phyloP scores from a whole-genome alignment of 1,140 invertebrate species.

The Bombus confusus region DNA sequence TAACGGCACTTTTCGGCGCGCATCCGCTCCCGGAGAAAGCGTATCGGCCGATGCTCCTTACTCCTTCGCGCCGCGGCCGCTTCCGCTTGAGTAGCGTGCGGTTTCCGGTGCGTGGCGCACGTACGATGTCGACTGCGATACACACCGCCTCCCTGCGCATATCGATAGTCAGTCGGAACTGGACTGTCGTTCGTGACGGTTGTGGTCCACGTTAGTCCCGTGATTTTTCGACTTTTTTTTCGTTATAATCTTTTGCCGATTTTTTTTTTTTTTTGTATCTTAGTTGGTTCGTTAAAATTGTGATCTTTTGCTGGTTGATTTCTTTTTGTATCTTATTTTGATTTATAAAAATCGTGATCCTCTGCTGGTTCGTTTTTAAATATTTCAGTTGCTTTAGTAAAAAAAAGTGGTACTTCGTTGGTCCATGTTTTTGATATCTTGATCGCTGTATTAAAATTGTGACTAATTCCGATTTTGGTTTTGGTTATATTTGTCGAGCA shows the following conservation, averaged over 20 bases:
- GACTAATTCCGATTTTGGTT: not conserved
- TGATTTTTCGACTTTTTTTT: not conserved
- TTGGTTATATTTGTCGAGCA: not conserved
- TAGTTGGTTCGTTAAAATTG: not conserved
- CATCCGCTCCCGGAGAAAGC: slow-evolving; percentile 68
- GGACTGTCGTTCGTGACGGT: slow-evolving; percentile 55
- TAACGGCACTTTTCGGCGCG: slow-evolving; percentile 52
- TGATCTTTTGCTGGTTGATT: not conserved
- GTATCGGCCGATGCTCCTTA: slow-evolving; percentile 64
- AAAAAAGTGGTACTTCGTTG: too few relatives aligned
- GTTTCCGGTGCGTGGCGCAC: slow-evolving; percentile 74
- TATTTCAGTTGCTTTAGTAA: too few relatives aligned
- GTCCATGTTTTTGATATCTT: not conserved
- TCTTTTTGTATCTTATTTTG: not conserved
- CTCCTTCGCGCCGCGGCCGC: slow-evolving; percentile 67
- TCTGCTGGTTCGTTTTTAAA: not conserved
- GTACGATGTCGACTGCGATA: slow-evolving; percentile 59
- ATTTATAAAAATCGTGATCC: not conserved
- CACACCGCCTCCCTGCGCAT: slow-evolving; percentile 33
- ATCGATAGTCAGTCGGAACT: slow-evolving; percentile 73
- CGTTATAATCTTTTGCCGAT: too few relatives aligned
- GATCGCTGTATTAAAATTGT: not conserved
- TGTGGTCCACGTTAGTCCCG: slow-evolving; percentile 13
- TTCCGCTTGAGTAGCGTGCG: slow-evolving; percentile 75
- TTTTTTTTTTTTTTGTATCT: not conserved